Percentiles rank a stretch among this genome's conserved stretches.
Evolutionary conservation across 1,140 invertebrate genomes (phyloP).

Genomic region (Medauroidea extradentata): DNA sequence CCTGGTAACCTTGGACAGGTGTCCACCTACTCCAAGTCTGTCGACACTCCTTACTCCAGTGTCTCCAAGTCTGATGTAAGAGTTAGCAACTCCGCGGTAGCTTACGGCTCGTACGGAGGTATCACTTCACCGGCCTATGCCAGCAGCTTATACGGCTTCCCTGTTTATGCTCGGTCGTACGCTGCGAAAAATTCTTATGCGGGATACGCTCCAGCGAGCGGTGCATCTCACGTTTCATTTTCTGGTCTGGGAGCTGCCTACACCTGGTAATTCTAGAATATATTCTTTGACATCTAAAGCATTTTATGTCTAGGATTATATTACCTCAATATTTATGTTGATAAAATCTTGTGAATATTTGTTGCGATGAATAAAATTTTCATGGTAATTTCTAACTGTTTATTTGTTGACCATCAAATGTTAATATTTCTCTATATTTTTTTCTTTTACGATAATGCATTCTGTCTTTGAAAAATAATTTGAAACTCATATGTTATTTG

Average conservation of each 20-base stretch:
- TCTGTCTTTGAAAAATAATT: too few relatives aligned
- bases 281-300: too few relatives aligned
- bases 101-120: conserved; percentile 12
- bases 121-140: conserved; percentile 19
- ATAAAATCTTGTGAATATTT: too few relatives aligned
- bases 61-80: conserved; percentile 25
- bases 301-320: too few relatives aligned
- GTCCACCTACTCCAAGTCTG: conserved; percentile 22
- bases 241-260: conserved; percentile 5
- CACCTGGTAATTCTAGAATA: neutral
- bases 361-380: too few relatives aligned
- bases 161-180: neutral
- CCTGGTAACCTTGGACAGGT: conserved; percentile 19
- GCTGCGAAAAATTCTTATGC: conserved; percentile 16
- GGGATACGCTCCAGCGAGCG: conserved; percentile 11
- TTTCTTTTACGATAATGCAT: too few relatives aligned
- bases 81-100: conserved; percentile 27
- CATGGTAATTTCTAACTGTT: too few relatives aligned
- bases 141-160: conserved; percentile 14
- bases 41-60: conserved; percentile 27
- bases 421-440: too few relatives aligned
- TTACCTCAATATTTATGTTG: too few relatives aligned
- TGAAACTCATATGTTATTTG: too few relatives aligned
- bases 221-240: neutral
- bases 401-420: too few relatives aligned